Percentiles rank a stretch among this genome's conserved stretches.
Evolutionary conservation across 1,140 invertebrate species (phyloP).

Genomic region (Trachymyrmex septentrionalis): DNA sequence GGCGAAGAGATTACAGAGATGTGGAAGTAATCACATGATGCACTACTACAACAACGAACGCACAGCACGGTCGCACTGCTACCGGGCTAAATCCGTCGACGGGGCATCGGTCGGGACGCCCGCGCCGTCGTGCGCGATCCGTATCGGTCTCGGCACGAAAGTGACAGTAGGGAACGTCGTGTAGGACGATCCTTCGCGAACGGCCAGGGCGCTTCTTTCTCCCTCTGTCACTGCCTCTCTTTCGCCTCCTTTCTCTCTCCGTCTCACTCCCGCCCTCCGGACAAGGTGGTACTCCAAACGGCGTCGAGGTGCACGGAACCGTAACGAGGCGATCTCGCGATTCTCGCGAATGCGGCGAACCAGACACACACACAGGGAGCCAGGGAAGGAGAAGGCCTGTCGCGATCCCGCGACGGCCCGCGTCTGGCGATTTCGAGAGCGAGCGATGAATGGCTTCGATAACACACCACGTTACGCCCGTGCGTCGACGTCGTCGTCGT

Average conservation of each 20-base stretch:
- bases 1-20: constrained; percentile 32
- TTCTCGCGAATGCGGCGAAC: background rate
- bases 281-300: constrained; percentile 43
- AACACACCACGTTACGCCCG: constrained; percentile 28
- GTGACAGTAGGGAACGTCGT: constrained; percentile 50
- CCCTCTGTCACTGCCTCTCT: background rate
- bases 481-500: constrained; percentile 30
- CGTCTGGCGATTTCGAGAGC: background rate
- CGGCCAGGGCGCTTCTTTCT: constrained; percentile 35
- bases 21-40: constrained; percentile 78
- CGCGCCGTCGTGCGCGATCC: constrained; percentile 40
- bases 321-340: constrained; percentile 32
- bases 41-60: constrained; percentile 63
- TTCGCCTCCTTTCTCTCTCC: background rate
- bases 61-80: constrained; percentile 24
- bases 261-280: constrained; percentile 21
- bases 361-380: background rate
- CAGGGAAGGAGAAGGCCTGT: background rate
- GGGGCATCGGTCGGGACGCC: constrained; percentile 47
- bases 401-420: background rate
- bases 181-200: constrained; percentile 26
- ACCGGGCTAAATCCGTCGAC: constrained; percentile 44
- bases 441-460: constrained; percentile 23
- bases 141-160: constrained; percentile 29
- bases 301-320: constrained; percentile 25